Percentiles rank a stretch among this genome's conserved stretches.
phyloP scores from a whole-genome alignment of 2,888 invertebrate genomes.

The Drosophila imparisetae region DNA sequence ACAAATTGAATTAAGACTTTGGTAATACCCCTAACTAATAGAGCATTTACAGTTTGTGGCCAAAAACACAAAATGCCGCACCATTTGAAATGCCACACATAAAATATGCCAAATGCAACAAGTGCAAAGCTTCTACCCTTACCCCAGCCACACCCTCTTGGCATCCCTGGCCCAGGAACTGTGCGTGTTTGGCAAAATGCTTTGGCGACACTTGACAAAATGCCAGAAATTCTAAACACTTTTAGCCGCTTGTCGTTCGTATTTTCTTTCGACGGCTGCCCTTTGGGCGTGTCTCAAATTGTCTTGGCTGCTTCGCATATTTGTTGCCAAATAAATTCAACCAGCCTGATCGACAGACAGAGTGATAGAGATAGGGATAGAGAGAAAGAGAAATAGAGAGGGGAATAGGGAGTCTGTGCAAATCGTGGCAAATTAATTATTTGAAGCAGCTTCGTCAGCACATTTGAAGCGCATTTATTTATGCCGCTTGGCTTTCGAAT shows the following conservation, averaged over 20 bases:
- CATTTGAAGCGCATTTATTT: constrained; percentile 47
- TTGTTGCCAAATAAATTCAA: constrained; percentile 8
- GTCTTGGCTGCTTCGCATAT: constrained; percentile 32
- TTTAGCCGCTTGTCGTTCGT: constrained; percentile 64
- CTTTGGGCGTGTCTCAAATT: background rate
- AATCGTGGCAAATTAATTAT: constrained; percentile 56
- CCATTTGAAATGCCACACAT: constrained; percentile 67
- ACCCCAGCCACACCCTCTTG: constrained; percentile 1
- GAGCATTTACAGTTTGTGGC: constrained; percentile 11
- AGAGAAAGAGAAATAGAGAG: no score
- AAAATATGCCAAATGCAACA: constrained; percentile 65
- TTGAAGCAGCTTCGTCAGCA: constrained; percentile 28
- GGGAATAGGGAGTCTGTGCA: background rate
- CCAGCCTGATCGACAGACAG: background rate
- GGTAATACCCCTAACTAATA: constrained; percentile 9
- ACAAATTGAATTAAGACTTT: background rate
- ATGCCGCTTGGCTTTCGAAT: constrained; percentile 69
- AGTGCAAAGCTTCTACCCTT: constrained; percentile 56
- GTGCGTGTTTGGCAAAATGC: constrained; percentile 73
- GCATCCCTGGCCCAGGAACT: background rate
- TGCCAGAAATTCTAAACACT: constrained; percentile 82
- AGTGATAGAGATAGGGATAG: no score
- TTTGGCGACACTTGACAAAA: constrained; percentile 82
- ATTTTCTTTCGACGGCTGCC: constrained; percentile 19
- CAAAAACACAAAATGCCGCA: constrained; percentile 54